Evolutionary conservation across 2,113 vertebrate genomes (phyloP).

Genomic region (Dasypus novemcinctus): DNA sequence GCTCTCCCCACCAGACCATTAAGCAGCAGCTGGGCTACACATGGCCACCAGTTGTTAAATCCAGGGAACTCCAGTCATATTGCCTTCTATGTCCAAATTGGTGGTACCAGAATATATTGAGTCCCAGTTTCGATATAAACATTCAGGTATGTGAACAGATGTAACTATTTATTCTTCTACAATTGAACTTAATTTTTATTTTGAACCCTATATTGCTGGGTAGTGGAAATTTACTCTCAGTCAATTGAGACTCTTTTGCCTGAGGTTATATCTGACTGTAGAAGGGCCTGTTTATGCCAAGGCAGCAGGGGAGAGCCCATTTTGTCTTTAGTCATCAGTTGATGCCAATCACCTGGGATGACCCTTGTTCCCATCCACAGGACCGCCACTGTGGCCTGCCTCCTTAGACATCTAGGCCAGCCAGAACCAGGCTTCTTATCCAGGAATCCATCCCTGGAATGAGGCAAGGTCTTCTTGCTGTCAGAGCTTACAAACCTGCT

Average conservation of each 20-base stretch:
- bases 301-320: not conserved
- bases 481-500: not conserved
- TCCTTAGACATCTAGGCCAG: not conserved
- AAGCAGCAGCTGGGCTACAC: constrained; percentile 35
- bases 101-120: too few species aligned
- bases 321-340: not conserved
- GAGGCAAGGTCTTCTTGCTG: not conserved
- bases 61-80: not conserved
- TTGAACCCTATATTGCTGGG: not conserved
- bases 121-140: not conserved
- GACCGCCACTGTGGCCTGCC: not conserved
- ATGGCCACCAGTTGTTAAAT: not conserved
- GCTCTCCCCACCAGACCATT: not conserved
- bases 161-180: not conserved
- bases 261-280: not conserved
- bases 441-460: not conserved
- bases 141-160: not conserved
- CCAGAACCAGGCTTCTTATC: not conserved
- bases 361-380: not conserved
- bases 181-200: not conserved
- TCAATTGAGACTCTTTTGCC: not conserved
- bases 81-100: not conserved
- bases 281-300: not conserved
- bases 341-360: not conserved
- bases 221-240: not conserved